These are phyloP conservation scores for Crocallis elinguaria DNA, from an alignment of 2,888 invertebrate genomes.

Conservation along the genomic window DNA sequence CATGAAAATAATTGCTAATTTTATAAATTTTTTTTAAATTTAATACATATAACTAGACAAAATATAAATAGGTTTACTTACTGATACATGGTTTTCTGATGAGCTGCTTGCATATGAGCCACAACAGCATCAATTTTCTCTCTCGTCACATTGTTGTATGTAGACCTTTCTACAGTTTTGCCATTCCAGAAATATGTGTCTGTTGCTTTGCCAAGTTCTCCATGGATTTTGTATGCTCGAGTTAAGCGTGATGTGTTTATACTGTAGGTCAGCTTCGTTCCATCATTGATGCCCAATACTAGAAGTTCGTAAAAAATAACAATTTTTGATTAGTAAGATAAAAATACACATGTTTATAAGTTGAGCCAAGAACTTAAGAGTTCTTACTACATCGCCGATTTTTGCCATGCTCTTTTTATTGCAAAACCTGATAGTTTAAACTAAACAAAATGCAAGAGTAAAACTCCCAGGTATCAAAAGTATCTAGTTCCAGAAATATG, in stretches of 20 bases:
- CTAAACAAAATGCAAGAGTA: no score
- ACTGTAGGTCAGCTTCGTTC: slow-evolving; percentile 81
- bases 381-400: no score
- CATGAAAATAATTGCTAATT: no score
- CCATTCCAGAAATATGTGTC: slow-evolving; percentile 90
- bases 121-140: slow-evolving; percentile 89
- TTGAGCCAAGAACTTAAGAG: no score
- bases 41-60: background rate
- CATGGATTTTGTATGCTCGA: slow-evolving; percentile 90
- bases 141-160: slow-evolving; percentile 88
- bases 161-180: slow-evolving; percentile 88
- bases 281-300: slow-evolving; percentile 91
- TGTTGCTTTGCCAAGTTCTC: slow-evolving; percentile 90
- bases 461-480: no score
- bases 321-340: no score
- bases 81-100: slow-evolving; percentile 95
- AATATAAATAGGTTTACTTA: slow-evolving; percentile 68
- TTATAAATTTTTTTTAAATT: no score
- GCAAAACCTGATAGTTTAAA: no score
- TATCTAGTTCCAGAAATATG: no score
- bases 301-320: slow-evolving; percentile 45
- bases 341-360: no score
- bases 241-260: slow-evolving; percentile 87
- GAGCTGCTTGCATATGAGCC: slow-evolving; percentile 92
- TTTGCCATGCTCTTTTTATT: no score